phyloP scores from a whole-genome alignment of 2,888 invertebrate species.

The Scrobipalpa atriplicella region DNA sequence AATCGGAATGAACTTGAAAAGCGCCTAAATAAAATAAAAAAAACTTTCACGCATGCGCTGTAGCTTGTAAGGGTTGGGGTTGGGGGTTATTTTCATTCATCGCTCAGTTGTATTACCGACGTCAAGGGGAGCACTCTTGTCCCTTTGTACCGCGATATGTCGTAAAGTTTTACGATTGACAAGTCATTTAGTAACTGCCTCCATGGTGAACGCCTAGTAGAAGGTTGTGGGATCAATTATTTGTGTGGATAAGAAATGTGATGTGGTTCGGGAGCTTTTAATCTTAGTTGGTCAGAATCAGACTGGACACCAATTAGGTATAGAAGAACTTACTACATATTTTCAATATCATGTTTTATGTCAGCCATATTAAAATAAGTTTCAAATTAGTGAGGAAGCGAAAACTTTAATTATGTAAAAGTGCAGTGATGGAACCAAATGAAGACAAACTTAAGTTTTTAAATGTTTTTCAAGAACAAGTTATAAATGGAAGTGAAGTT shows the following conservation, averaged over 20 bases:
- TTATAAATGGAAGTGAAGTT: slow-evolving; percentile 78
- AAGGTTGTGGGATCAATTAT: neutral
- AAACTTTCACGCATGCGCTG: slow-evolving; percentile 63
- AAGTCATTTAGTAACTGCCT: neutral
- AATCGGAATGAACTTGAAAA: too few relatives aligned
- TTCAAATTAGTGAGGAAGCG: neutral
- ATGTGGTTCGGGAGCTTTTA: neutral
- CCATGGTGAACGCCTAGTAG: neutral
- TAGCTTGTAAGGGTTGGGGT: slow-evolving; percentile 39
- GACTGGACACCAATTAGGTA: too few relatives aligned
- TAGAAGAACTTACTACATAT: too few relatives aligned
- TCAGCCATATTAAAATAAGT: neutral
- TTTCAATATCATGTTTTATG: slow-evolving; percentile 5
- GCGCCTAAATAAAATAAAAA: too few relatives aligned
- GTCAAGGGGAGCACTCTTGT: slow-evolving; percentile 49
- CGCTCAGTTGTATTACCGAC: slow-evolving; percentile 56
- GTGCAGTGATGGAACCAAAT: slow-evolving; percentile 65
- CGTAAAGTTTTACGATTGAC: slow-evolving; percentile 49
- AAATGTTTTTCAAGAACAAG: slow-evolving; percentile 51
- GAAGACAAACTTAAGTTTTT: slow-evolving; percentile 53
- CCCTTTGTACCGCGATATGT: slow-evolving; percentile 23
- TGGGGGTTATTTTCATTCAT: slow-evolving; percentile 53
- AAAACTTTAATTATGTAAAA: neutral
- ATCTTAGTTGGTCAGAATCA: too few relatives aligned
- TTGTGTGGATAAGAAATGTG: neutral